Percentiles rank a stretch among this genome's conserved stretches.
phyloP scores from a whole-genome alignment of 2,797 vertebrate species.

The Clarias platycephalus region DNA sequence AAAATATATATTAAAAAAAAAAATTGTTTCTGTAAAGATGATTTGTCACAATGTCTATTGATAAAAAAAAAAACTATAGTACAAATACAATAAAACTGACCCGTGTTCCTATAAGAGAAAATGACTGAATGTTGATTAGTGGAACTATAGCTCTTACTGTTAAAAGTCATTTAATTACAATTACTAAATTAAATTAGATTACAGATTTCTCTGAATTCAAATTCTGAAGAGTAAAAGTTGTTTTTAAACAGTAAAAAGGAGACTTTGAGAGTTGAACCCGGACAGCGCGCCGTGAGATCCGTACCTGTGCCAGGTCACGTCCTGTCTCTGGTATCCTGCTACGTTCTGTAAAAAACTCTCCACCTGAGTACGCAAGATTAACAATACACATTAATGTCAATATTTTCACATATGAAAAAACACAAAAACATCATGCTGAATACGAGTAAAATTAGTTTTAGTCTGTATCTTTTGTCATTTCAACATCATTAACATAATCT shows the following conservation, averaged over 20 bases:
- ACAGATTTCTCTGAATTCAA: not conserved
- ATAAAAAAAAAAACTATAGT: no score
- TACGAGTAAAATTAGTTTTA: not conserved
- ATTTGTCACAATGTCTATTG: no score
- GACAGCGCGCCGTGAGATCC: not conserved
- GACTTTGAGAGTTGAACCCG: not conserved
- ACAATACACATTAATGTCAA: not conserved
- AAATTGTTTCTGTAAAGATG: no score
- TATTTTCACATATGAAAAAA: not conserved
- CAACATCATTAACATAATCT: not conserved
- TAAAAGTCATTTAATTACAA: not conserved
- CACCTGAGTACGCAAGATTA: constrained; percentile 62
- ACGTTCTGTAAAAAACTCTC: constrained; percentile 67
- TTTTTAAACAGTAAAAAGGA: not conserved
- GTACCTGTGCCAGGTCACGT: constrained; percentile 75
- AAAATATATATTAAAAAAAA: no score
- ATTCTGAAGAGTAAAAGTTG: not conserved
- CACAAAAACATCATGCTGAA: no score
- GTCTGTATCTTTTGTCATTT: not conserved
- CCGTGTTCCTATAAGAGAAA: no score
- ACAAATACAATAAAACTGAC: no score
- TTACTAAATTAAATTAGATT: not conserved
- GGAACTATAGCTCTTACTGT: not conserved
- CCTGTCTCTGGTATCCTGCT: constrained; percentile 70
- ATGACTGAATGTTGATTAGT: not conserved